Base-by-base conservation (phyloP, 2,113 vertebrate species). In the Malurus elegans region DNA sequence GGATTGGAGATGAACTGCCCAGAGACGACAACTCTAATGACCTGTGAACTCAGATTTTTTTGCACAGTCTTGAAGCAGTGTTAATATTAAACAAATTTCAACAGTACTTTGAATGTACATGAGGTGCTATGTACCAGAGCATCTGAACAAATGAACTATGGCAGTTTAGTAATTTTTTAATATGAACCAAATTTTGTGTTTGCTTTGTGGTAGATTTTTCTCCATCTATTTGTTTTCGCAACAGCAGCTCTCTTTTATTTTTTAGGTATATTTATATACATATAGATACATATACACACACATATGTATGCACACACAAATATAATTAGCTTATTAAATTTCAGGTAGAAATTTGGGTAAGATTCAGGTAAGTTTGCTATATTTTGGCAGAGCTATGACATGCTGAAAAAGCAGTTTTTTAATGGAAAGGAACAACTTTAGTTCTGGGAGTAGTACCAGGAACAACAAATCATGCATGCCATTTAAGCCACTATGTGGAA, bases 181-280 rank as follows among this genome's bases (percentile, higher is more conserved):
- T 4, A 23, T 9, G 9, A 51, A 29, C 18, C 0, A 2, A 50
- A 58, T 9, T n/a, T 13, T 9, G 6, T 14, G 1, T 56, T 82
- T 65, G 12, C 2, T 4, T 50, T 44, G 17, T 26, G 2, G 1
- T 23, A 28, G 31, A 1, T 11, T 32, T 40, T 10, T 24, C 54
- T 29, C 8, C 47, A 58, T 42, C 12, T 57, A 48, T 6, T 54
- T 17, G 34, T 51, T 82, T 78, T 50, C 71, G 48, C 62, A 90
- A 54, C 4, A 64, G 12, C 3, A 66, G 8, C 3, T 61, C 29
- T 54, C 21, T 47, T 74, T 65, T 48, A 28, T 6, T 12, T 23
- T 8, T 28, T 38, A 38, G 38, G 38, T 38, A 38, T 38, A 38
- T 38, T 21, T 45, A 28, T 45, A 25, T 10, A 10, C 7, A 62